Percentiles rank a stretch among this genome's conserved stretches.
phyloP scores from a whole-genome alignment of 2,113 vertebrate genomes.

The Chascanopsetta lugubris region DNA sequence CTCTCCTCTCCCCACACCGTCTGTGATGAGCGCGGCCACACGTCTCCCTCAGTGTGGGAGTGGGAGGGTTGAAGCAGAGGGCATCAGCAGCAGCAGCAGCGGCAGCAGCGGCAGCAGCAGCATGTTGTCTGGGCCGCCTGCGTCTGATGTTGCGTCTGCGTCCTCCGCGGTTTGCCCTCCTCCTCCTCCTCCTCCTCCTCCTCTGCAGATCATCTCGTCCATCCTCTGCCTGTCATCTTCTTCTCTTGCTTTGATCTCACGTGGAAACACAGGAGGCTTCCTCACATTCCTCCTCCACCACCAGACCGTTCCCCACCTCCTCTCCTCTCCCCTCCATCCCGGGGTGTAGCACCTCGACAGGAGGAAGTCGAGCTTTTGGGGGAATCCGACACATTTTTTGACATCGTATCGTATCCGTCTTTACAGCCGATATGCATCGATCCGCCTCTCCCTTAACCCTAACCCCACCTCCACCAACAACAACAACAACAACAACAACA shows the following conservation, averaged over 20 bases:
- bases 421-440: too few species aligned
- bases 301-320: background rate
- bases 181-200: too few species aligned
- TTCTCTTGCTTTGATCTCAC: background rate
- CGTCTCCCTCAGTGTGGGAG: background rate
- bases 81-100: constrained; percentile 33
- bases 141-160: constrained; percentile 17
- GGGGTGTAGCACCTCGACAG: constrained; percentile 21
- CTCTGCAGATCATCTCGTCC: constrained; percentile 6
- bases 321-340: constrained; percentile 8
- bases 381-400: too few species aligned
- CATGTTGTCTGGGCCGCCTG: constrained; percentile 19
- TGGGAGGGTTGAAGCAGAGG: constrained; percentile 28
- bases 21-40: constrained; percentile 36
- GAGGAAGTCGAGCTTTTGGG: too few species aligned
- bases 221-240: background rate
- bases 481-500: too few species aligned
- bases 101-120: too few species aligned
- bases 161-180: constrained; percentile 6
- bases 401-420: too few species aligned
- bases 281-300: background rate
- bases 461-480: too few species aligned
- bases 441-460: too few species aligned
- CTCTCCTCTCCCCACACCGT: constrained; percentile 27
- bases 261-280: constrained; percentile 9